Base-by-base conservation (phyloP, 2,113 vertebrate species). In the Acinonyx jubatus region DNA sequence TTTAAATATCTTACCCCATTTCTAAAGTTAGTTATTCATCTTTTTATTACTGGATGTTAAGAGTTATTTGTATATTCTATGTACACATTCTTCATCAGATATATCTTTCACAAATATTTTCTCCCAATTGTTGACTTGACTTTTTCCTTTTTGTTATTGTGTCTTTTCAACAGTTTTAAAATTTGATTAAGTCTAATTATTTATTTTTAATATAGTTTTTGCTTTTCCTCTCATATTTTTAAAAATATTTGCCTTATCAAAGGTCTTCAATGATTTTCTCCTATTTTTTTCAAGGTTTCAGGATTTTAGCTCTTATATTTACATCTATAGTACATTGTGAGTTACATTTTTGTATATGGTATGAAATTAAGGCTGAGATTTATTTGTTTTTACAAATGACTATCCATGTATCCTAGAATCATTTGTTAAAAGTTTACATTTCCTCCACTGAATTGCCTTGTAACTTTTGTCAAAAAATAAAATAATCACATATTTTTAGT, bases 391-490 rank as follows among this genome's bases (percentile, higher is more conserved):
- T 82, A 27, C 31, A 19, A 50, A 7, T 45, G 27, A 27, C 48
- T 73, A 33, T 10, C n/a, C 18, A 61, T 76, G 73, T 23, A 23
- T 91, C 65, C 9, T 33, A 61, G 10, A 79, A 45, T 19, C 41
- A 48, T 41, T 73, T 80, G 21, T 88, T 94, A 89, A 86, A 18
- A 52, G 25, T 61, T 61, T 23, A 9, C 23, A 21, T 61, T 61
- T 61, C 57, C 57, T 61, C 57, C 21, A 61, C 21, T 63, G 31
- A 89, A 83, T 45, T 79, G 7, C n/a, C 57, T 68, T 84, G 19
- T 45, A 93, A 55, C 13, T 55, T 65, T 82, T 93, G 52, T 66
- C 79, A 86, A 91, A 93, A 95, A 80, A n/a, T 63, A 84, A 85
- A 25, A 16, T 85, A 73, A 38, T 4, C 38, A 69, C 38, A 52